A percentile compares a stretch with the other conserved stretches of the same genome.
These are phyloP conservation scores for Myiozetetes cayanensis DNA, from an alignment of 2,113 vertebrate genomes.

Conservation along the genomic window DNA sequence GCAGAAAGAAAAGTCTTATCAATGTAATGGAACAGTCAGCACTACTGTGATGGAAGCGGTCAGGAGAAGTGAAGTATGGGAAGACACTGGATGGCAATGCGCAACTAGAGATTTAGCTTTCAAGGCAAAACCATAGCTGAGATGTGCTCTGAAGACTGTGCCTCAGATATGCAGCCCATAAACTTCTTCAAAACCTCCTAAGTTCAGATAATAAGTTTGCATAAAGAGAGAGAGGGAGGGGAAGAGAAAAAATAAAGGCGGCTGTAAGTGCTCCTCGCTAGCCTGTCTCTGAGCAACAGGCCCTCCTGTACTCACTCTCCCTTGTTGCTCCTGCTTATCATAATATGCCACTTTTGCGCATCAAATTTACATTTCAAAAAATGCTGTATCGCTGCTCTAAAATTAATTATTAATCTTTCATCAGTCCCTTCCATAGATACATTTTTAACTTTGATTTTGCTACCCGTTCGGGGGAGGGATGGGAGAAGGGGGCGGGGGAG, in stretches of 20 bases:
- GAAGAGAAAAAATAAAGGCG: not conserved
- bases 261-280: slow-evolving; percentile 33
- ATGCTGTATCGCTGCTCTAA: slow-evolving; percentile 68
- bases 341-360: slow-evolving; percentile 66
- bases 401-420: slow-evolving; percentile 79
- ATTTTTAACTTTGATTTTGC: slow-evolving; percentile 76
- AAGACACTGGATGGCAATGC: slow-evolving; percentile 55
- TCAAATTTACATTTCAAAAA: slow-evolving; percentile 78
- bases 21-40: not conserved
- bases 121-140: not conserved
- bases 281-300: slow-evolving; percentile 63
- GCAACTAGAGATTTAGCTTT: slow-evolving; percentile 32
- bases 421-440: slow-evolving; percentile 67
- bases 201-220: slow-evolving; percentile 64
- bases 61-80: slow-evolving; percentile 32
- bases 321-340: slow-evolving; percentile 68
- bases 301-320: slow-evolving; percentile 21
- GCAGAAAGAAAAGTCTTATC: slow-evolving; percentile 35
- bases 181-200: slow-evolving; percentile 46
- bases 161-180: slow-evolving; percentile 6
- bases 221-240: slow-evolving; percentile 38
- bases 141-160: not conserved
- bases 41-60: not conserved
- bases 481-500: slow-evolving; percentile 25
- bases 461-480: slow-evolving; percentile 41